Percentiles rank a stretch among this genome's conserved stretches.
Evolutionary conservation across 2,797 vertebrate genomes (phyloP).

Genomic region (Euthynnus affinis): DNA sequence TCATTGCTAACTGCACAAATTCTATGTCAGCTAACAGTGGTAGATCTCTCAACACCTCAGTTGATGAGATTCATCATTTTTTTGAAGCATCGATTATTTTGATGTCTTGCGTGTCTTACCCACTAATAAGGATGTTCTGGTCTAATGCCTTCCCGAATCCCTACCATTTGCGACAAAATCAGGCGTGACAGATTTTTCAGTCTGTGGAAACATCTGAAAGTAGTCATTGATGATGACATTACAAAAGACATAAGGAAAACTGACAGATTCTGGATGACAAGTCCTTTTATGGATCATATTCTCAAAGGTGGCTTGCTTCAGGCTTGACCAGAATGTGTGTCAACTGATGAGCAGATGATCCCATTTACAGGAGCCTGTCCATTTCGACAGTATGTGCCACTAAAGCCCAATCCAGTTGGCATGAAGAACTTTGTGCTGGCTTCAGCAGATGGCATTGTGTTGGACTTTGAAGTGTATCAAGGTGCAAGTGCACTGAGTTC

Average conservation of each 20-base stretch:
- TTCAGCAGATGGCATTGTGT: slow-evolving; percentile 13
- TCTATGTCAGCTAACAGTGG: too few relatives aligned
- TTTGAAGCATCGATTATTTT: too few relatives aligned
- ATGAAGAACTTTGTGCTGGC: slow-evolving; percentile 30
- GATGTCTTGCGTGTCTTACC: too few relatives aligned
- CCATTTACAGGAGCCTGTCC: slow-evolving; percentile 26
- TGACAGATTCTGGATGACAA: slow-evolving; percentile 13
- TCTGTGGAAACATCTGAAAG: neutral
- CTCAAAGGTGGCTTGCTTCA: slow-evolving; percentile 4
- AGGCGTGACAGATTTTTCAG: neutral
- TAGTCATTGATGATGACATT: slow-evolving; percentile 12
- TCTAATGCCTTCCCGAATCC: neutral
- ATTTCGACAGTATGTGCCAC: neutral
- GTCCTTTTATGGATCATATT: slow-evolving; percentile 29
- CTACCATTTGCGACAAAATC: neutral
- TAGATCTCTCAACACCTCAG: too few relatives aligned
- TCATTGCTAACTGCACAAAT: too few relatives aligned
- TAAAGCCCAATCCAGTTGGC: slow-evolving; percentile 5
- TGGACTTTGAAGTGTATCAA: slow-evolving; percentile 32
- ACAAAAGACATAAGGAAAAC: neutral
- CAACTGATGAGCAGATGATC: slow-evolving; percentile 20
- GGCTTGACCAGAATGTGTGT: neutral
- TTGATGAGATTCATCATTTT: too few relatives aligned
- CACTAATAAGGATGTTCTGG: too few relatives aligned
- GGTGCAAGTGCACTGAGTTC: neutral